These are phyloP conservation scores for Athalia rosae DNA, from an alignment of 2,888 invertebrate species.

Conservation along the genomic window DNA sequence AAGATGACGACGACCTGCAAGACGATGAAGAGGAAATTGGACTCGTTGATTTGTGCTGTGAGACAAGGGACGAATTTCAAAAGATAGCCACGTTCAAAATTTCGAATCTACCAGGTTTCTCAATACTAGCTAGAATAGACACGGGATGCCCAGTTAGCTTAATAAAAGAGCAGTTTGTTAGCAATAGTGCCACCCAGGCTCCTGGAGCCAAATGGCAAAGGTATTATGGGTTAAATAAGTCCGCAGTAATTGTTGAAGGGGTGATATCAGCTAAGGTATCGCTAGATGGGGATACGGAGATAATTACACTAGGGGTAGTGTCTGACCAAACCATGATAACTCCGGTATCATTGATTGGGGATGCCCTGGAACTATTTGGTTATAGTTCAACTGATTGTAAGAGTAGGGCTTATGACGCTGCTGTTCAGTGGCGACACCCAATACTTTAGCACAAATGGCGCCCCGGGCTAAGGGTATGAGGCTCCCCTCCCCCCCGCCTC, in stretches of 20 bases:
- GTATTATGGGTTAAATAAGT: constrained; percentile 45
- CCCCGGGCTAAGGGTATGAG: too few relatives aligned
- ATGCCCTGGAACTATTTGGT: constrained; percentile 30
- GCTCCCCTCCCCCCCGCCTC: too few relatives aligned
- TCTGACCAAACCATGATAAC: constrained; percentile 34
- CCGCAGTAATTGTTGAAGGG: constrained; percentile 36
- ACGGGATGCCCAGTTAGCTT: constrained; percentile 47
- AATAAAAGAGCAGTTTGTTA: constrained; percentile 43
- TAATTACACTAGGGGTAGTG: constrained; percentile 37
- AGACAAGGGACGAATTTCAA: constrained; percentile 40
- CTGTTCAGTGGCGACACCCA: too few relatives aligned
- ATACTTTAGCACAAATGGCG: too few relatives aligned
- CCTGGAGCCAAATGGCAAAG: constrained; percentile 32
- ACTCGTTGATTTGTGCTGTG: constrained; percentile 41
- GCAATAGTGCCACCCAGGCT: constrained; percentile 7
- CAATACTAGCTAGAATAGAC: constrained; percentile 42
- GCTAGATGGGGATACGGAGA: constrained; percentile 30
- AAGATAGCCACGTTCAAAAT: constrained; percentile 31
- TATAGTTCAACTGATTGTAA: constrained; percentile 47
- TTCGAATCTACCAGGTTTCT: constrained; percentile 23
- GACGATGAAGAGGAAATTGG: constrained; percentile 32
- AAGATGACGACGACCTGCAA: constrained; percentile 17
- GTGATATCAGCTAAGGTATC: constrained; percentile 37
- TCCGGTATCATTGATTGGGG: constrained; percentile 42
- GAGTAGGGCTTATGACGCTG: constrained; percentile 40